A percentile compares a stretch with the other conserved stretches of the same genome.
Evolutionary conservation across 37 sponge, comb jelly and placozoan genomes (phyloP).

Genomic region (Aphrocallistes beatrix): DNA sequence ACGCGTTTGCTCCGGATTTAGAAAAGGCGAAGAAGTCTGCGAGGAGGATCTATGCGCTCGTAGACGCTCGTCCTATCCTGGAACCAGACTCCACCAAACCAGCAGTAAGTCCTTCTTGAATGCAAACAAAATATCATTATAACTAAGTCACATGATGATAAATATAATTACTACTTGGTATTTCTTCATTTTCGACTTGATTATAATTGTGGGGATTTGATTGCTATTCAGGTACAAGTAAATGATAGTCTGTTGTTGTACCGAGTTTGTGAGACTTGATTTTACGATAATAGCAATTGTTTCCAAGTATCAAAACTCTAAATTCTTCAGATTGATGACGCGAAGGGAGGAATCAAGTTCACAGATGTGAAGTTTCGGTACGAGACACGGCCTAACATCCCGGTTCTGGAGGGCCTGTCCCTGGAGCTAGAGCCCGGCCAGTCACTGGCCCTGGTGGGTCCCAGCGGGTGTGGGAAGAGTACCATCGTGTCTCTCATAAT

Average conservation of each 20-base stretch:
- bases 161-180: neutral
- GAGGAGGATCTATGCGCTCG: neutral
- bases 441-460: conserved; percentile 76
- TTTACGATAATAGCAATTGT: no score
- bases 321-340: neutral
- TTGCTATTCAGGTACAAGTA: no score
- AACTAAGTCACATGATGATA: neutral
- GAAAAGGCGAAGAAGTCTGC: neutral
- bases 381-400: neutral
- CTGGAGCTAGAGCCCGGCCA: conserved; percentile 50
- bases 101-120: neutral
- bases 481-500: conserved; percentile 71
- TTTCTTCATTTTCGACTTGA: no score
- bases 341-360: neutral
- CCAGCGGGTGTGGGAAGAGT: conserved; percentile 93
- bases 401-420: conserved; percentile 36
- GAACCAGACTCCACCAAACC: conserved; percentile 4
- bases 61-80: neutral
- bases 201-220: no score
- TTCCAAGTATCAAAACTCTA: no score
- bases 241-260: no score
- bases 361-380: neutral
- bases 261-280: no score
- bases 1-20: neutral
- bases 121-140: no score